phyloP scores from a whole-genome alignment of 2,888 invertebrate genomes.

The Tenthredo notha region DNA sequence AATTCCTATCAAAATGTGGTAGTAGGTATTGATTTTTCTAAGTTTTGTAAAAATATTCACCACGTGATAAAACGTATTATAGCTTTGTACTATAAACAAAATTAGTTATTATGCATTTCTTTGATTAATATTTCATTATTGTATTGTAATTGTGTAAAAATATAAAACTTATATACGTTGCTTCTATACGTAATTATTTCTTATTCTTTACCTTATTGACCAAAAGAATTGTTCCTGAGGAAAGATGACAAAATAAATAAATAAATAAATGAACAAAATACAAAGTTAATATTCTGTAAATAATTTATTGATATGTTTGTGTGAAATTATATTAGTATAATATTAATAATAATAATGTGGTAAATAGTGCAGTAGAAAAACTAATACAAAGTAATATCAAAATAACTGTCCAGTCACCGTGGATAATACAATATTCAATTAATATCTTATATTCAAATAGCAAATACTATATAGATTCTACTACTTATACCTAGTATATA shows the following conservation, averaged over 20 bases:
- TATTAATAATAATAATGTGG: slow-evolving; percentile 56
- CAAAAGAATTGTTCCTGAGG: not conserved
- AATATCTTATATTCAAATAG: slow-evolving; percentile 58
- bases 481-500: not conserved
- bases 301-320: slow-evolving; percentile 75
- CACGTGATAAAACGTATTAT: slow-evolving; percentile 12
- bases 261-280: not conserved
- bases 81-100: not conserved
- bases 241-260: not conserved
- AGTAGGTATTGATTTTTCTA: not conserved
- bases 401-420: slow-evolving; percentile 65
- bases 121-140: slow-evolving; percentile 28
- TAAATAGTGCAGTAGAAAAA: slow-evolving; percentile 60
- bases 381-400: slow-evolving; percentile 59
- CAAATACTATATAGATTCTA: slow-evolving; percentile 28
- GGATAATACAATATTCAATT: slow-evolving; percentile 63
- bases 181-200: not conserved
- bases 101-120: slow-evolving; percentile 4
- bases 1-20: not conserved
- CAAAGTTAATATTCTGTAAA: slow-evolving; percentile 67
- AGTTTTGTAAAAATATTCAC: slow-evolving; percentile 21
- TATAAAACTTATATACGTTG: slow-evolving; percentile 27
- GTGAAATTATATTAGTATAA: slow-evolving; percentile 68
- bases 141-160: slow-evolving; percentile 46
- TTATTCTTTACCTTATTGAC: not conserved